Evolutionary conservation across 2,888 invertebrate species (phyloP).

Genomic region (Dasysyrphus albostriatus): DNA sequence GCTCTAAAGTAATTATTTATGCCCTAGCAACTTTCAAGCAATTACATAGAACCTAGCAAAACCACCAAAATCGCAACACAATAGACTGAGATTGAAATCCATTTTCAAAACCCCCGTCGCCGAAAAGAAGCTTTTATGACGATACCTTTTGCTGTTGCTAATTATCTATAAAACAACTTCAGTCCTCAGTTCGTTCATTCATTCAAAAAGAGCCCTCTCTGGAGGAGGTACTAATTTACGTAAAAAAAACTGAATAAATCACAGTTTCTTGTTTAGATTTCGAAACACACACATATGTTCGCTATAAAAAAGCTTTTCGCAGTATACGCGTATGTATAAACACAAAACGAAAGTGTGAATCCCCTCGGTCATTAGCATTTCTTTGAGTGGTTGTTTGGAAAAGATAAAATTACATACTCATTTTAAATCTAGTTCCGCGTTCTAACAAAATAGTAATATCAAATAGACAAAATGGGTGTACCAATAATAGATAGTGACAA

Average conservation of each 20-base stretch:
- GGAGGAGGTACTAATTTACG: conserved; percentile 35
- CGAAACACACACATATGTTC: conserved; percentile 10
- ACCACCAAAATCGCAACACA: conserved; percentile 52
- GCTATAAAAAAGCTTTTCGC: conserved; percentile 49
- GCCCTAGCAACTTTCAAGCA: conserved; percentile 6
- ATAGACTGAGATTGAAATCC: conserved; percentile 59
- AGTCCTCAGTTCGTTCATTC: conserved; percentile 37
- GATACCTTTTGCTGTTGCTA: conserved; percentile 11
- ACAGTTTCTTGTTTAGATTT: conserved; percentile 18
- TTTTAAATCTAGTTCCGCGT: conserved; percentile 37
- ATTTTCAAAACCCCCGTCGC: conserved; percentile 66
- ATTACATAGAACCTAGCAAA: conserved; percentile 44
- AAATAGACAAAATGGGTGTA: conserved; percentile 52
- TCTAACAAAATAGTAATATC: neutral
- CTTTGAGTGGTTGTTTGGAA: conserved; percentile 6
- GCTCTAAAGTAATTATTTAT: neutral
- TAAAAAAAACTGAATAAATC: conserved; percentile 19
- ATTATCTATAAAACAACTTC: conserved; percentile 66
- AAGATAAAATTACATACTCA: conserved; percentile 5
- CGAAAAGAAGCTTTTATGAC: conserved; percentile 57
- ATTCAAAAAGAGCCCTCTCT: conserved; percentile 66
- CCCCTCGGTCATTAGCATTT: conserved; percentile 48
- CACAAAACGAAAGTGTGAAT: conserved; percentile 55
- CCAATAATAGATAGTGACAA: conserved; percentile 63
- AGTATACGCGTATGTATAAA: conserved; percentile 1